These are phyloP conservation scores for Pocillopora grandis DNA, from an alignment of 92 coral and sea anemone genomes.

Conservation along the genomic window DNA sequence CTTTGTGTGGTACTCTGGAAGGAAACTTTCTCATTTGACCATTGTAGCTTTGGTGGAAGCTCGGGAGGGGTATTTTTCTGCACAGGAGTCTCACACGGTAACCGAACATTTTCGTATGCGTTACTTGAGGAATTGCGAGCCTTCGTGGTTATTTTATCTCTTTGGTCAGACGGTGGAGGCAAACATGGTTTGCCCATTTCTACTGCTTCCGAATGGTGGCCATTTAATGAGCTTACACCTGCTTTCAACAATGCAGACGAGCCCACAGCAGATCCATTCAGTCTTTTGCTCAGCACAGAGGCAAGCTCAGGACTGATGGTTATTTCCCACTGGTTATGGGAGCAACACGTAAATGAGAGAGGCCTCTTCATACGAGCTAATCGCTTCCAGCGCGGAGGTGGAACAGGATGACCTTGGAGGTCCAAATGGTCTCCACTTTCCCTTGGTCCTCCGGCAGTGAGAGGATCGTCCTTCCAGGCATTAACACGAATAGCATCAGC, in stretches of 20 bases:
- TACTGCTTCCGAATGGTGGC: background rate
- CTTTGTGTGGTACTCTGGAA: background rate
- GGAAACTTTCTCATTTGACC: conserved; percentile 4
- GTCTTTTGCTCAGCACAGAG: conserved; percentile 29
- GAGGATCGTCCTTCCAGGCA: background rate
- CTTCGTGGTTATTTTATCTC: background rate
- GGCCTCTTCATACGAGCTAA: conserved; percentile 27
- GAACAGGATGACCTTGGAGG: conserved; percentile 37
- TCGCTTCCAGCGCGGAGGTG: conserved; percentile 58
- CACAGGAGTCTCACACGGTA: background rate
- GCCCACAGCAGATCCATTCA: background rate
- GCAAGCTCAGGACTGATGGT: conserved; percentile 57
- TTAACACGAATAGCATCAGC: conserved; percentile 1
- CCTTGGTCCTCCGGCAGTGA: background rate
- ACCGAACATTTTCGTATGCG: conserved; percentile 30
- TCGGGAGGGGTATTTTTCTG: conserved; percentile 29
- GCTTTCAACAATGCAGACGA: background rate
- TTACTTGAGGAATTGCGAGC: background rate
- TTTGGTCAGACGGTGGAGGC: conserved; percentile 17
- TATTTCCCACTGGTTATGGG: conserved; percentile 34
- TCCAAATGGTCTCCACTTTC: background rate
- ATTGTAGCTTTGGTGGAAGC: conserved; percentile 56
- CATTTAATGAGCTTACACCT: background rate
- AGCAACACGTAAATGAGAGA: background rate
- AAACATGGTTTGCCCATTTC: conserved; percentile 14